A percentile compares a stretch with the other conserved stretches of the same genome.
phyloP scores from a whole-genome alignment of 1,140 invertebrate species.

The Trigoniulus corallinus region DNA sequence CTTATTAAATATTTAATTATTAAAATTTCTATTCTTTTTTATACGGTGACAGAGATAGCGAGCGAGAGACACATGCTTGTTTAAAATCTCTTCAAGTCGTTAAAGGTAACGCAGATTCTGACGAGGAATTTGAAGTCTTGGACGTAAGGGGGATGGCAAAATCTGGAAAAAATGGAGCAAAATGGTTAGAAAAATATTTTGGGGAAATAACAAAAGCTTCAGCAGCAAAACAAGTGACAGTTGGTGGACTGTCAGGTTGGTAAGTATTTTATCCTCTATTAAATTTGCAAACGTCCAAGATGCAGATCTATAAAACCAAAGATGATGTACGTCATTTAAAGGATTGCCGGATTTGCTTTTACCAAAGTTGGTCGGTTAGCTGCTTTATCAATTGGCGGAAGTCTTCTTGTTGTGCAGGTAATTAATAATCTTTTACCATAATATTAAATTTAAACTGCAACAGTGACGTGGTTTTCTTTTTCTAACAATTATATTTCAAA shows the following conservation, averaged over 20 bases:
- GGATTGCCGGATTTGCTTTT: conserved; percentile 72
- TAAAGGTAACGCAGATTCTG: too few species aligned
- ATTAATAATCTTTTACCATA: neutral
- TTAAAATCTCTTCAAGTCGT: too few species aligned
- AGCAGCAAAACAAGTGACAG: conserved; percentile 65
- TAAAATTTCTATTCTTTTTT: too few species aligned
- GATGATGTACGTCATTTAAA: conserved; percentile 23
- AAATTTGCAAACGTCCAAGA: neutral
- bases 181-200: conserved; percentile 49
- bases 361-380: conserved; percentile 84
- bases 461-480: too few species aligned
- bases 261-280: conserved; percentile 25
- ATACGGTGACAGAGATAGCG: too few species aligned
- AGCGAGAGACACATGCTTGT: too few species aligned
- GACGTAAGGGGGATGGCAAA: conserved; percentile 38
- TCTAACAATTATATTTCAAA: too few species aligned
- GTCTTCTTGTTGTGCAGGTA: conserved; percentile 73
- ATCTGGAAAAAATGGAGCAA: conserved; percentile 45
- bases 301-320: conserved; percentile 1
- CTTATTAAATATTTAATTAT: too few species aligned
- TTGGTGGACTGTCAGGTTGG: conserved; percentile 78
- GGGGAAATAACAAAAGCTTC: conserved; percentile 63
- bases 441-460: neutral
- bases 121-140: conserved; percentile 25
- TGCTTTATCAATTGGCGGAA: conserved; percentile 69